These are phyloP conservation scores for Meliscaeva auricollis DNA, from an alignment of 2,888 invertebrate species.

Conservation along the genomic window DNA sequence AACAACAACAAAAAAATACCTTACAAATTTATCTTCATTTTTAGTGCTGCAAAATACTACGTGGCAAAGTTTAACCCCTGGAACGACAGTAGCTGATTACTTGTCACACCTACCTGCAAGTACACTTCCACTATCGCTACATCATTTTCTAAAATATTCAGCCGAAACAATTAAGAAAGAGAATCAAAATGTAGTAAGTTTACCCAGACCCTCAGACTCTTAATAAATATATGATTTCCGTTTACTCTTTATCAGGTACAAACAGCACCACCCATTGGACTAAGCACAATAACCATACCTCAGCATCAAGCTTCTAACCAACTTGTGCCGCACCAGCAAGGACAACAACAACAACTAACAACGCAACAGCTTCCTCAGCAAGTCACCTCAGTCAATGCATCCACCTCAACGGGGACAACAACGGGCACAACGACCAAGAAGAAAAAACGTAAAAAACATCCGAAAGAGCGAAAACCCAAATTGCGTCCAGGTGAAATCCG, in stretches of 20 bases:
- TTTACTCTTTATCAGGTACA: constrained; percentile 79
- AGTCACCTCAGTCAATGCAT: constrained; percentile 63
- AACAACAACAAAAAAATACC: not conserved
- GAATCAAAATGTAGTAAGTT: constrained; percentile 84
- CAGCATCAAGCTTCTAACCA: constrained; percentile 79
- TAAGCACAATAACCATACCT: constrained; percentile 83
- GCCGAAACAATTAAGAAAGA: constrained; percentile 91
- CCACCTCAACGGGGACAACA: constrained; percentile 80
- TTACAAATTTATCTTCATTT: not conserved
- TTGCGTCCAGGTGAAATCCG: constrained; percentile 94
- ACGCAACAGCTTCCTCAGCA: constrained; percentile 78
- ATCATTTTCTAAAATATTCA: constrained; percentile 93
- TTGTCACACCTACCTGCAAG: constrained; percentile 91
- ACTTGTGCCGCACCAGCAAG: constrained; percentile 74
- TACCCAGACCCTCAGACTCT: not conserved
- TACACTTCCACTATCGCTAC: constrained; percentile 90
- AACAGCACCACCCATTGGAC: constrained; percentile 82
- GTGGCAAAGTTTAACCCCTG: constrained; percentile 86
- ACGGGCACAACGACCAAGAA: constrained; percentile 86
- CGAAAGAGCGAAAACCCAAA: constrained; percentile 89
- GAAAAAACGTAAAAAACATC: constrained; percentile 92
- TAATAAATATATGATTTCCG: too few relatives aligned
- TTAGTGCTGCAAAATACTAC: constrained; percentile 83
- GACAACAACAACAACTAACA: constrained; percentile 77
- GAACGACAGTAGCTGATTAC: constrained; percentile 93